Evolutionary conservation across 2,797 vertebrate genomes (phyloP).

Genomic region (Aldrovandia affinis): DNA sequence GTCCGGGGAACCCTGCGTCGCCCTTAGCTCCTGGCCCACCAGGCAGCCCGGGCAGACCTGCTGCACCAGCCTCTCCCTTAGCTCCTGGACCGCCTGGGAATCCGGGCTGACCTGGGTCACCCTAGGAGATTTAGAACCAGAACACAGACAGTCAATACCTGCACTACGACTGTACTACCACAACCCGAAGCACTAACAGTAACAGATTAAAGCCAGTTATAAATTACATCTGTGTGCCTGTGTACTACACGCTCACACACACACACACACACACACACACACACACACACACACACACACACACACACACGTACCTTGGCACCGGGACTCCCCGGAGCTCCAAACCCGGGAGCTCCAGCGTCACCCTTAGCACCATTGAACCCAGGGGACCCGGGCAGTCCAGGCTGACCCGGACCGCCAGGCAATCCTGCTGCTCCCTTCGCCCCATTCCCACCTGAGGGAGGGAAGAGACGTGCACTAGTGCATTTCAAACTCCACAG

Average conservation of each 20-base stretch:
- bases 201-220: not conserved
- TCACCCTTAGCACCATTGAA: constrained; percentile 88
- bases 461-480: not conserved
- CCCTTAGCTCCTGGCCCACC: constrained; percentile 87
- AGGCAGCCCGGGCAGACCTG: constrained; percentile 84
- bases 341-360: constrained; percentile 78
- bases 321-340: constrained; percentile 80
- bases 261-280: not conserved
- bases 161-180: not conserved
- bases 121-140: constrained; percentile 66
- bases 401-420: constrained; percentile 80
- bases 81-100: constrained; percentile 82
- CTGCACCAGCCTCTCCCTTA: constrained; percentile 82
- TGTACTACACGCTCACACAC: too few species aligned
- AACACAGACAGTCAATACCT: not conserved
- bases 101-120: constrained; percentile 87
- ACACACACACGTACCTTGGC: constrained; percentile 90
- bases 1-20: constrained; percentile 87
- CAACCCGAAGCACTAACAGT: not conserved
- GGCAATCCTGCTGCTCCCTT: constrained; percentile 80
- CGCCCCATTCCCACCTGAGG: constrained; percentile 78
- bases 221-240: not conserved
- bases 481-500: not conserved
- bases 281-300: too few species aligned
- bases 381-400: constrained; percentile 80